Evolutionary conservation across 2,113 vertebrate species (phyloP), one percentile per base, ranked within the genome.

Genomic region (Edolisoma coerulescens): DNA sequence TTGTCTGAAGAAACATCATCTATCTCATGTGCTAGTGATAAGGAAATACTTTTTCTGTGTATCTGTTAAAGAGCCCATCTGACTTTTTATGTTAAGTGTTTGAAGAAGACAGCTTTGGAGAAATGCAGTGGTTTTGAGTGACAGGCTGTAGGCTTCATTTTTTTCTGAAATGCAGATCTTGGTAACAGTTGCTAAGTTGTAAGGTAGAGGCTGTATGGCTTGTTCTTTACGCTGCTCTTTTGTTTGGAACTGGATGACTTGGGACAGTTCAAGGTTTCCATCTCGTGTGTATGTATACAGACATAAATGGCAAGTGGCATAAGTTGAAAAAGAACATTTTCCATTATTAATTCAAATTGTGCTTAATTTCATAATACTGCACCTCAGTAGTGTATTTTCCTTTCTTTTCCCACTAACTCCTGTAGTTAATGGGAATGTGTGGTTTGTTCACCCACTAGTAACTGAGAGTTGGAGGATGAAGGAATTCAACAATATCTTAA

Each of bases 181-280:
- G 57, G 81, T 92, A 96, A 87, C 74, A 59, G 87, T 95, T 94
- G 82, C 84, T 84, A 81, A 79, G 63, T 87, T 91, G 65, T 82
- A 64, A 87, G 49, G 33, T 37, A 52, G 60, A 33, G 9, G 19
- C 57, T 87, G 16, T 65, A 10, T 60, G 49, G 24, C 56, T 87
- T 41, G 21, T 73, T 88, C 82, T 56, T 89, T 49, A 64, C 53
- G 9, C 21, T 86, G 32, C 28, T 73, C 22, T 49, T 91, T 56
- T 56, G 17, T 76, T 76, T 73, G 37, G 37, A 80, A 22, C 28
- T n/a, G 41, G 13, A 44, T 85, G 61, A 45, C 44, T 56, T 52
- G 57, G 57, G 35, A 22, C 1, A 2, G 49, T 79, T 82, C 42
- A 63, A 32, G 19, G 44, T 73, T 96, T 83, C 27, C 1, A 2